Evolutionary conservation across 2,113 vertebrate species (phyloP), one percentile per base, ranked within the genome.

Genomic region (Morone saxatilis): DNA sequence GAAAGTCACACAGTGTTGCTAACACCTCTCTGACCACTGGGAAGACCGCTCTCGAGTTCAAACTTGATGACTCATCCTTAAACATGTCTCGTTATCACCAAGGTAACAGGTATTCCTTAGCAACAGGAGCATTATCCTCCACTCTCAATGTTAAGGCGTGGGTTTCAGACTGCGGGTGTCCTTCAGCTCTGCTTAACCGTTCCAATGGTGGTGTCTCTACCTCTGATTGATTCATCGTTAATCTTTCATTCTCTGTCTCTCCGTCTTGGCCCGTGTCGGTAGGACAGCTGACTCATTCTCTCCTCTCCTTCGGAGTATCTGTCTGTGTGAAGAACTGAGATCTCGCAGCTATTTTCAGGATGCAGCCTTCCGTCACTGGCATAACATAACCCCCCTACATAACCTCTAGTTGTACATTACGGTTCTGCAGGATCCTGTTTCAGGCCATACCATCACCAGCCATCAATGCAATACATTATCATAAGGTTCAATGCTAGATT

Each of bases 41-140:
- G 48, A 59, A 56, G 71, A 89, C 78, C 48, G 53, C 59, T 80
- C 72, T 43, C n/a, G 0, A 69, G 51, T 87, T 88, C 85, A 86
- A 89, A 90, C 80, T 77, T 81, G 78, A 86, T 93, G 92, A 94
- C 76, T 90, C 92, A 93, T 86, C 65, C 59, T 83, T 81, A 80
- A 91, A 83, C 68, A 89, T 51, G 75, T 78, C 84, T 73, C n/a
- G 53, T 82, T 77, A 85, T 94, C 92, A 90, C 92, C 93, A 81
- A 74, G 92, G 92, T 90, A 94, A 94, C 92, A 90, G 90, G 87
- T 88, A 91, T 86, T 88, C 88, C 92, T 93, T 88, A 93, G 93
- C 91, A 94, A 94, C 93, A 87, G 51, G 84, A 84, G 85, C 87
- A 86, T 76, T 86, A 41, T 89, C 87, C 86, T 87, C 79, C 76